Conservation (phyloP, 2,888 invertebrate species). For the Leptopterna dolabrata region DNA sequence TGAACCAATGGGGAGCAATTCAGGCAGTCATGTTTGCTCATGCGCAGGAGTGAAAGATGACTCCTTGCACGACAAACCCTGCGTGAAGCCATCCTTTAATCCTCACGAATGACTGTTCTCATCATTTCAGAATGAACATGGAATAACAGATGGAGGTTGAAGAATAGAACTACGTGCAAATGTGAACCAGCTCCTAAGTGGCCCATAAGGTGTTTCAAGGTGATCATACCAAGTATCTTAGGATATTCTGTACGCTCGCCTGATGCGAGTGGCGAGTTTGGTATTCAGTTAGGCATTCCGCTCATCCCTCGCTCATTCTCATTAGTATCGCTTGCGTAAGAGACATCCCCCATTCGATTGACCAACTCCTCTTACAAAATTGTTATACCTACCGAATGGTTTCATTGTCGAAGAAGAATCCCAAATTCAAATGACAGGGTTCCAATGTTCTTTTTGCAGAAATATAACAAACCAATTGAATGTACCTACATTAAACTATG, state of each 20-base stretch:
- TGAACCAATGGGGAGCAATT: too few relatives aligned
- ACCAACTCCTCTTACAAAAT: conserved; percentile 24
- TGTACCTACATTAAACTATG: too few relatives aligned
- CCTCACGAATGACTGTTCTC: background rate
- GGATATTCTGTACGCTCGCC: conserved; percentile 34
- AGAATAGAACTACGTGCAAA: background rate
- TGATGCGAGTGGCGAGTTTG: background rate
- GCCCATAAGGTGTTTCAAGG: conserved; percentile 18
- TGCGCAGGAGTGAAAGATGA: too few relatives aligned
- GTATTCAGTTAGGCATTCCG: conserved; percentile 40
- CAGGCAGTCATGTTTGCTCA: too few relatives aligned
- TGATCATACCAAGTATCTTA: conserved; percentile 33
- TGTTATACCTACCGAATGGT: background rate
- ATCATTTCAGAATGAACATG: background rate
- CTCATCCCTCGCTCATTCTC: conserved; percentile 48
- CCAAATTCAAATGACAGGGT: too few relatives aligned
- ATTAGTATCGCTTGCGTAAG: conserved; percentile 45
- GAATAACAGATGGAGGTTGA: background rate
- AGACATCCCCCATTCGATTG: conserved; percentile 27
- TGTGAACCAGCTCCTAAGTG: background rate
- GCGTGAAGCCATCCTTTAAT: background rate
- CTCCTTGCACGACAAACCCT: too few relatives aligned
- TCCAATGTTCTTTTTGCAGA: too few relatives aligned
- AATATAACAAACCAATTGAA: too few relatives aligned
- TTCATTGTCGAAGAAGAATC: too few relatives aligned